Evolutionary conservation across 2,797 vertebrate species (phyloP), one percentile per base, ranked within the genome.

Genomic region (Valencia hispanica): DNA sequence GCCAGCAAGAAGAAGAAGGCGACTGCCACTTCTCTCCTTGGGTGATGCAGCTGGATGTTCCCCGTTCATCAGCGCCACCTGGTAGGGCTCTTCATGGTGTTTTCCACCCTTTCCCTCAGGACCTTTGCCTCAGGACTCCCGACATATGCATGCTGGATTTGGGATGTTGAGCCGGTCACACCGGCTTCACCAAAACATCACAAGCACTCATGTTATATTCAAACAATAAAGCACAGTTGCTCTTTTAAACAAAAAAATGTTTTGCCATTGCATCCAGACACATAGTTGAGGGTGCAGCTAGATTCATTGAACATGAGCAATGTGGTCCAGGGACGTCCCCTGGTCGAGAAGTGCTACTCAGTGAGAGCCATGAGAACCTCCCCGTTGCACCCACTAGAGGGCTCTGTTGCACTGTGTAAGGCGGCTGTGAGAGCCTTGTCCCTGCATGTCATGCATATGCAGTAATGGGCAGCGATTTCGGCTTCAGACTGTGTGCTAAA

Each of bases 371-470:
- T n/a, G n/a, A n/a, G n/a, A n/a, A n/a, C n/a, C n/a, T 48, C 47
- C 47, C 47, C 17, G 15, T n/a, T n/a, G n/a, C n/a, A n/a, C n/a
- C n/a, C n/a, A n/a, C n/a, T n/a, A n/a, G n/a, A n/a, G n/a, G n/a
- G n/a, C n/a, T n/a, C n/a, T n/a, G n/a, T n/a, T 30, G 27, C 55
- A 14, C 27, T 30, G 27, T 57, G n/a, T 7, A 11, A 1, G 20
- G 1, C 30, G 3, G 8, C 1, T 34, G 0, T 7, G 17, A 18
- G 5, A 6, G 0, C 30, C 5, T 30, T 34, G 4, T 6, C 6
- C 15, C 59, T 3, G 14, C 1, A 4, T 8, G 27, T 27, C 12
- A 5, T 27, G 15, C 57, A 15, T 32, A 59, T 12, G 17, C 2
- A 59, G 11, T 4, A 12, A 27, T 59, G n/a, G n/a, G 4, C 12